phyloP scores from a whole-genome alignment of 2,113 vertebrate species.

The Herpailurus yagouaroundi region DNA sequence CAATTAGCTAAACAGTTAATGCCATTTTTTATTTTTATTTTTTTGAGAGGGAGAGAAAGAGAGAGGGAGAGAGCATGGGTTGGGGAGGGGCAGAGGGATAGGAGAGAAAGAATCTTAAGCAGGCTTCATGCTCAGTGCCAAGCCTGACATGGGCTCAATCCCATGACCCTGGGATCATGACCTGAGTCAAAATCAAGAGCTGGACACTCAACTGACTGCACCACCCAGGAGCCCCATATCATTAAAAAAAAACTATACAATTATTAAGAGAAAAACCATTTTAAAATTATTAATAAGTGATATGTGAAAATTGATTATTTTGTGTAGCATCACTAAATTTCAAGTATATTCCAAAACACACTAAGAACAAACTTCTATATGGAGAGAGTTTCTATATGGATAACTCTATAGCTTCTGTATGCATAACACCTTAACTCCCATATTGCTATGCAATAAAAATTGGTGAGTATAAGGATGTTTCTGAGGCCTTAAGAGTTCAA shows the following conservation, averaged over 20 bases:
- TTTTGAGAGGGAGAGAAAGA: too few species aligned
- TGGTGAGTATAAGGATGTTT: neutral
- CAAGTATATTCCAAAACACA: neutral
- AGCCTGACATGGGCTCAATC: too few species aligned
- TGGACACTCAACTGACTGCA: too few species aligned
- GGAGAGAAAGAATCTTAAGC: too few species aligned
- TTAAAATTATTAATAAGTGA: neutral
- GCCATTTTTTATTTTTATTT: neutral
- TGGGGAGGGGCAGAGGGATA: too few species aligned
- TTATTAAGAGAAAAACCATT: neutral
- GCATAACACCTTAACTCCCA: neutral
- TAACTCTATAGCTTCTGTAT: neutral
- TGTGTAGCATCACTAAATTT: neutral
- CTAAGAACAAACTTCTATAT: neutral
- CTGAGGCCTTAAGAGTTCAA: neutral
- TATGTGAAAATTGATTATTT: neutral
- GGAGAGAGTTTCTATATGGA: neutral
- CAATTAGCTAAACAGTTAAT: neutral
- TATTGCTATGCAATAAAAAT: neutral
- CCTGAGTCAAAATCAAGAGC: too few species aligned
- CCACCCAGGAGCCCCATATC: too few species aligned
- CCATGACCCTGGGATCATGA: too few species aligned
- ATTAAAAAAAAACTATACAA: neutral
- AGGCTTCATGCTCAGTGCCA: too few species aligned
- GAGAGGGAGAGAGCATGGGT: too few species aligned